Percentiles rank a stretch among this genome's conserved stretches.
phyloP scores from a whole-genome alignment of 35 echinoderm and acorn worm species.

The Apostichopus californicus region DNA sequence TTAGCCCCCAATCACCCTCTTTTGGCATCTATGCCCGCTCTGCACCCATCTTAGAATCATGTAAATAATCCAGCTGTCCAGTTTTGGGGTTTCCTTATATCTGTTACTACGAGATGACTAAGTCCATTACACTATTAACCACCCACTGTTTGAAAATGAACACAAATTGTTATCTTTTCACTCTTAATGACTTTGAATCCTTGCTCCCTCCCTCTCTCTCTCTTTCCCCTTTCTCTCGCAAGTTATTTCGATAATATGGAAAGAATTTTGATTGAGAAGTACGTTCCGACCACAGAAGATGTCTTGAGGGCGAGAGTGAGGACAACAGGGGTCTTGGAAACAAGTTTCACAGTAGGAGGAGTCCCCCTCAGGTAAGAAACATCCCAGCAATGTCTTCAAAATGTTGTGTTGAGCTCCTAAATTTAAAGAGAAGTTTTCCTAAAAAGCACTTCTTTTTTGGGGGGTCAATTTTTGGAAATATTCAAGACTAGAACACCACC shows the following conservation, averaged over 20 bases:
- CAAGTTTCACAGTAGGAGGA: slow-evolving; percentile 91
- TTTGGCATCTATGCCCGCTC: no score
- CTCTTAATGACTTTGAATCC: no score
- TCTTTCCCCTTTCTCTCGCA: not conserved
- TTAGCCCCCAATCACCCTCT: no score
- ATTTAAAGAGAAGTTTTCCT: no score
- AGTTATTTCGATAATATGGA: slow-evolving; percentile 99
- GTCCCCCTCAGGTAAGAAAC: slow-evolving; percentile 80
- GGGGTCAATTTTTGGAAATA: no score
- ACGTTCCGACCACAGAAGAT: slow-evolving; percentile 80
- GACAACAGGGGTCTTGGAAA: slow-evolving; percentile 94
- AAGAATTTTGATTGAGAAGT: slow-evolving; percentile 78
- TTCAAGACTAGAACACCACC: no score
- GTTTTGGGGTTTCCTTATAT: not conserved
- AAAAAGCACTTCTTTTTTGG: no score
- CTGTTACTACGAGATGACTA: not conserved
- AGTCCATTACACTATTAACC: not conserved
- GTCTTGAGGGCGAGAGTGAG: slow-evolving; percentile 89
- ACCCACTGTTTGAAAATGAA: not conserved
- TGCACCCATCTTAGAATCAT: not conserved
- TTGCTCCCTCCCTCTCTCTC: not conserved
- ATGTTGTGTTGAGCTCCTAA: no score
- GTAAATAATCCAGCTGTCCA: not conserved
- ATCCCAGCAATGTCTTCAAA: not conserved
- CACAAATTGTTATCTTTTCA: no score